Base-by-base conservation (phyloP, 2,113 vertebrate genomes). In the Felis chaus region DNA sequence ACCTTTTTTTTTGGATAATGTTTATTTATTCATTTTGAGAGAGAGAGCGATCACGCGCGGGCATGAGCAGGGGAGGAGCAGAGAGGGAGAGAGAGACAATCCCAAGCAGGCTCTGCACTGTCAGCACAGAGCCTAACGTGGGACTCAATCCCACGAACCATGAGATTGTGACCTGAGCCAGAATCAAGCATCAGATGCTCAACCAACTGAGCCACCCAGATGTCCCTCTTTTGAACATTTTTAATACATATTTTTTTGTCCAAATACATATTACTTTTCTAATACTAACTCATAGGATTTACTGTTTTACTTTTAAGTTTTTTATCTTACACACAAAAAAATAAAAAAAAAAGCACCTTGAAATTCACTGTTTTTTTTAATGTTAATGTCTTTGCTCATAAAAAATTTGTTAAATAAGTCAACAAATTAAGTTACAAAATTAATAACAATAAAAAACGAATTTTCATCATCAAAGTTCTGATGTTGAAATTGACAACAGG, bases 21-120 rank as follows among this genome's bases (percentile, higher is more conserved):
- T 61, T 61, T 61, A 61, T 61, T 61, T 61, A 21, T 61, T 61
- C 57, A 7, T 61, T 23, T 50, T 50, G 50, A 50, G 13, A 61
- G 57, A 61, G 21, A 3, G 50, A 14, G 50, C 9, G 50, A 50
- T 13, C 1, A 2, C 0, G 50, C 1, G 3, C 2, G 2, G 21
- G 57, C 21, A 61, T 23, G 21, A 61, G 57, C 57, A 61, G 21
- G 57, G 57, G 57, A 61, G 57, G 7, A 23, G 19, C 19, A 61
- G 21, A 61, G 57, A 57, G 19, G 19, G 55, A 57, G 19, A 21
- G 21, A 61, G 19, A 23, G 19, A 61, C 57, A 61, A 23, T 23
- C 57, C 7, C 19, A 61, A 61, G 21, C 57, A 23, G 21, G 57
- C 21, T 61, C 57, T 23, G 21, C 0, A 0, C 21, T 61, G 57